Evolutionary conservation across 2,113 vertebrate genomes (phyloP).

Genomic region (Apeltes quadracus): DNA sequence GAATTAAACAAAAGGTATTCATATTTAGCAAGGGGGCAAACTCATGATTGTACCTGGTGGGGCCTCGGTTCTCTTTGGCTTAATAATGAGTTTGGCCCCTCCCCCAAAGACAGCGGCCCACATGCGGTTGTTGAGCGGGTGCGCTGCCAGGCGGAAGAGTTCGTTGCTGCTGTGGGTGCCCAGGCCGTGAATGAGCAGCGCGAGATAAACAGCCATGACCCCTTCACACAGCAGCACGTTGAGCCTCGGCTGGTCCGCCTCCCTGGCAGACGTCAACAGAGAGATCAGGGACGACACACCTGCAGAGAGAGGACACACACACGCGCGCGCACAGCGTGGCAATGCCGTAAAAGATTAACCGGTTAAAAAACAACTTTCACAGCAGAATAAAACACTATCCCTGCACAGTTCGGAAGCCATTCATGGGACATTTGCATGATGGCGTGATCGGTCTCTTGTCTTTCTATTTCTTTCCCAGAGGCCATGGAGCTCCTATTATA

Average conservation of each 20-base stretch:
- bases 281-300: slow-evolving; percentile 96
- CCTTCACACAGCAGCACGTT: slow-evolving; percentile 94
- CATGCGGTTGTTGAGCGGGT: slow-evolving; percentile 94
- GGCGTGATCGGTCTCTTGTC: slow-evolving; percentile 51
- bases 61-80: slow-evolving; percentile 88
- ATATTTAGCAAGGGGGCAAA: neutral
- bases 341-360: neutral
- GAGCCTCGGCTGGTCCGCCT: slow-evolving; percentile 91
- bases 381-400: slow-evolving; percentile 29
- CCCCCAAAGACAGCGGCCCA: slow-evolving; percentile 98
- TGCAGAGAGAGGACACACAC: slow-evolving; percentile 62
- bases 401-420: slow-evolving; percentile 30
- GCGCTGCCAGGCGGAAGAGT: slow-evolving; percentile 93
- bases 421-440: slow-evolving; percentile 51
- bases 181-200: slow-evolving; percentile 93
- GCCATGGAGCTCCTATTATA: slow-evolving; percentile 67
- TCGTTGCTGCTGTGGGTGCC: slow-evolving; percentile 93
- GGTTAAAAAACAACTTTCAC: slow-evolving; percentile 9
- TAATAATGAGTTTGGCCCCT: slow-evolving; percentile 92
- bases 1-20: neutral
- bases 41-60: slow-evolving; percentile 84
- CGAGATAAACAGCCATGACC: slow-evolving; percentile 93
- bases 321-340: neutral
- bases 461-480: slow-evolving; percentile 69
- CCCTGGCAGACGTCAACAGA: slow-evolving; percentile 89